phyloP scores from a whole-genome alignment of 1,140 invertebrate genomes.

The Drosophila suzukii region DNA sequence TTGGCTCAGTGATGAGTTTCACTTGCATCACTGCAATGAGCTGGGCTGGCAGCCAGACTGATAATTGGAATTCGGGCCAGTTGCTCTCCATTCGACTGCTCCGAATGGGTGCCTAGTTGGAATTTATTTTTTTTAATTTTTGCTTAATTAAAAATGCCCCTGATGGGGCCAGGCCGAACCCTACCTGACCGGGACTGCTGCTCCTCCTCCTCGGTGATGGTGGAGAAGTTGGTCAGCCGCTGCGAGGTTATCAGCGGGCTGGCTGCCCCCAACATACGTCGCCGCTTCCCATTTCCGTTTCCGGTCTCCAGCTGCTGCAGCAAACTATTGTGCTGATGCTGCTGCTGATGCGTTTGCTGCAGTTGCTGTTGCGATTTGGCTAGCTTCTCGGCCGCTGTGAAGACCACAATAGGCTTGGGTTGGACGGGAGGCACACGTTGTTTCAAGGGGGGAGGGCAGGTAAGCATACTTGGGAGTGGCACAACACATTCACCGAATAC shows the following conservation, averaged over 20 bases:
- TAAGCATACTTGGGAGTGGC: constrained; percentile 23
- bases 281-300: constrained; percentile 41
- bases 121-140: not conserved
- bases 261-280: constrained; percentile 46
- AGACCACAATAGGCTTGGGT: constrained; percentile 56
- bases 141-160: not conserved
- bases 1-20: constrained; percentile 19
- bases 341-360: constrained; percentile 23
- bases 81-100: constrained; percentile 26
- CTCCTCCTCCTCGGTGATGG: constrained; percentile 77
- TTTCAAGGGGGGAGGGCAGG: constrained; percentile 2
- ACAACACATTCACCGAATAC: constrained; percentile 30
- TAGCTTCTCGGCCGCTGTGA: constrained; percentile 54
- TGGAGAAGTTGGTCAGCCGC: constrained; percentile 69
- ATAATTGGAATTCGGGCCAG: constrained; percentile 50
- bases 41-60: constrained; percentile 35
- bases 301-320: constrained; percentile 19
- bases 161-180: not conserved
- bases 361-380: constrained; percentile 52
- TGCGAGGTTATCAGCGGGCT: constrained; percentile 74
- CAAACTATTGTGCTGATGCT: constrained; percentile 9
- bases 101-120: constrained; percentile 23
- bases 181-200: constrained; percentile 51
- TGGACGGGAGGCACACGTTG: constrained; percentile 3
- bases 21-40: constrained; percentile 45